Evolutionary conservation across 2,888 invertebrate species (phyloP), one percentile per base, ranked within the genome.

Genomic region (Cetonia aurata): DNA sequence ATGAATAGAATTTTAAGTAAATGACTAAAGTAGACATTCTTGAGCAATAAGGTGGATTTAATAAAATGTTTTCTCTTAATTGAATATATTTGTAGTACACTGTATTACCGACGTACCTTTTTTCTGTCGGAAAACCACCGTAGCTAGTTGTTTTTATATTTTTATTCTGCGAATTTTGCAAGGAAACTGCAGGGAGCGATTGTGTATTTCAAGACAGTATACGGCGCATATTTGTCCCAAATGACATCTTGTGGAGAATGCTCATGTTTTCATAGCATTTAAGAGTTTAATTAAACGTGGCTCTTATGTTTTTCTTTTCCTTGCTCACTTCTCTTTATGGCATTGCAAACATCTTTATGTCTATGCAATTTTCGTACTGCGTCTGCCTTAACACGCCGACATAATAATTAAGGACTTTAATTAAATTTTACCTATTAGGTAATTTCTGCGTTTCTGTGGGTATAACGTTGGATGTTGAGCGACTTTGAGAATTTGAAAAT

Each of bases 371-470:
- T 62, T 62, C 62, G 62, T 62, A 62, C 62, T 48, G 31, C 48
- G 46, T 9, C 62, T 62, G 48, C 48, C 25, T 62, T 62, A 62
- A 42, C 62, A 33, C 31, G 42, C 48, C 33, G 12, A 44, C 48
- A 33, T 48, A 48, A 62, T 62, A 62, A 62, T 62, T 46, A 48
- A 60, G 60, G 48, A 33, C 48, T 62, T 48, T 62, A 62, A 62
- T 62, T 62, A 62, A 62, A 62, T 48, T 62, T 62, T 48, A 25
- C 46, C n/a, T 33, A 62, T 62, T 62, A 62, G 62, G 62, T 31
- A 62, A 48, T 62, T 48, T 62, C 62, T 62, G 33, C 48, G 19
- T 62, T 59, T 62, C 25, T 48, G 31, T 46, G 13, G 12, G 8
- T 4, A 4, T 33, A 48, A 46, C 33, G 62, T 33, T 48, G 15